phyloP scores from a whole-genome alignment of 2,888 invertebrate species.

The Andrena chrysosceles region DNA sequence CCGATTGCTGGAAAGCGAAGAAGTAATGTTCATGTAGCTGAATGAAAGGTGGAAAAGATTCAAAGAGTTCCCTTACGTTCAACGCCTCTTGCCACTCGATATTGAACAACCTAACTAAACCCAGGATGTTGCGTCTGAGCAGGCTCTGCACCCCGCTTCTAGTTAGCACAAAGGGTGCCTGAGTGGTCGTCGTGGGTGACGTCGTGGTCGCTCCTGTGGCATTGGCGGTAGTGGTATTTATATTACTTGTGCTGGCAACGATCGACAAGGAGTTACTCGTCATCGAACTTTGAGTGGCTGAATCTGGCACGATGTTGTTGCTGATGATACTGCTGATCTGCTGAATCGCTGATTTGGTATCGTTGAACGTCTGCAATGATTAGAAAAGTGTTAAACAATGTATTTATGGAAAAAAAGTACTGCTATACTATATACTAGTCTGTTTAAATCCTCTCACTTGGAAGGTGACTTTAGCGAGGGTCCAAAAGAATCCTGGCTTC shows the following conservation, averaged over 20 bases:
- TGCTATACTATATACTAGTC: too few species aligned
- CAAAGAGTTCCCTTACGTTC: constrained; percentile 81
- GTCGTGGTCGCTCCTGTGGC: constrained; percentile 75
- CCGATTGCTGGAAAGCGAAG: constrained; percentile 79
- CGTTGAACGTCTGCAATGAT: constrained; percentile 85
- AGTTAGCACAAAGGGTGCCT: constrained; percentile 83
- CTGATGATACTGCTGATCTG: constrained; percentile 84
- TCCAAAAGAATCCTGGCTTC: constrained; percentile 83
- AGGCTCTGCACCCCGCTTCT: constrained; percentile 83
- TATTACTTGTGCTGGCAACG: constrained; percentile 25
- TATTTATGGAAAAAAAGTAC: background rate
- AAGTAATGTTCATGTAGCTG: background rate
- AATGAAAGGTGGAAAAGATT: background rate
- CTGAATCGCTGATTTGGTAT: constrained; percentile 85
- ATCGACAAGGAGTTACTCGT: constrained; percentile 50
- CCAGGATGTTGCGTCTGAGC: constrained; percentile 85
- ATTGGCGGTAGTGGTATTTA: constrained; percentile 34
- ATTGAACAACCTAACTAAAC: constrained; percentile 85
- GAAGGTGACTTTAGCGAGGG: constrained; percentile 80
- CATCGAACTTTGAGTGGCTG: constrained; percentile 60
- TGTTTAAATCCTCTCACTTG: constrained; percentile 77
- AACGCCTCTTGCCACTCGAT: constrained; percentile 86
- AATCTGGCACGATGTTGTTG: constrained; percentile 69
- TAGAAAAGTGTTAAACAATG: background rate
- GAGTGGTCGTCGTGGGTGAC: constrained; percentile 78